These are phyloP conservation scores for Brienomyrus brachyistius DNA, from an alignment of 2,113 vertebrate species.

Conservation along the genomic window DNA sequence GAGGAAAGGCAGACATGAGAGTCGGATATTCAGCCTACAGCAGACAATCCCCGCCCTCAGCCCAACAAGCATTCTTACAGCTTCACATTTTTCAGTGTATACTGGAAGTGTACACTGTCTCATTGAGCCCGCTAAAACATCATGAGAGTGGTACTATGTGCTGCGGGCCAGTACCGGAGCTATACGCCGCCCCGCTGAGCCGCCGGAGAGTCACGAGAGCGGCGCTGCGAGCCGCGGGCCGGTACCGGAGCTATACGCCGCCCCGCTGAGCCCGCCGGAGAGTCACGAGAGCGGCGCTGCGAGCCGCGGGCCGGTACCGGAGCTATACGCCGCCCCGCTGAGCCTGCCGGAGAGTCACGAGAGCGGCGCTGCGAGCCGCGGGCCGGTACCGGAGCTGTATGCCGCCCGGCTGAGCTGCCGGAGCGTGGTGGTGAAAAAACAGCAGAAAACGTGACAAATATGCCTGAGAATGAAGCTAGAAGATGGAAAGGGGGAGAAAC, in stretches of 20 bases:
- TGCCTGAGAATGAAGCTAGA: not conserved
- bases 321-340: too few relatives aligned
- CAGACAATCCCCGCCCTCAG: not conserved
- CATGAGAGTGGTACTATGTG: not conserved
- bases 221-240: not conserved
- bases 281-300: too few relatives aligned
- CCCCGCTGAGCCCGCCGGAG: not conserved
- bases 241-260: not conserved
- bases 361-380: too few relatives aligned
- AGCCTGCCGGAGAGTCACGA: too few relatives aligned
- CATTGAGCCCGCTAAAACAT: not conserved
- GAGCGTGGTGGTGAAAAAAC: not conserved
- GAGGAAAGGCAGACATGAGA: not conserved
- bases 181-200: not conserved
- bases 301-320: too few relatives aligned
- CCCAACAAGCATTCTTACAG: not conserved
- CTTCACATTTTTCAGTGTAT: not conserved
- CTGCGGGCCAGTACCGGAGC: not conserved
- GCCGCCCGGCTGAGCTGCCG: too few relatives aligned
- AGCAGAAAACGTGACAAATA: not conserved
- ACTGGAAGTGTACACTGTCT: not conserved
- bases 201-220: not conserved
- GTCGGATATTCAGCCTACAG: not conserved
- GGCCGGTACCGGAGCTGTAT: too few relatives aligned
- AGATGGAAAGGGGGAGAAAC: not conserved